Evolutionary conservation across 2,113 vertebrate species (phyloP).

Genomic region (Sterna hirundo): DNA sequence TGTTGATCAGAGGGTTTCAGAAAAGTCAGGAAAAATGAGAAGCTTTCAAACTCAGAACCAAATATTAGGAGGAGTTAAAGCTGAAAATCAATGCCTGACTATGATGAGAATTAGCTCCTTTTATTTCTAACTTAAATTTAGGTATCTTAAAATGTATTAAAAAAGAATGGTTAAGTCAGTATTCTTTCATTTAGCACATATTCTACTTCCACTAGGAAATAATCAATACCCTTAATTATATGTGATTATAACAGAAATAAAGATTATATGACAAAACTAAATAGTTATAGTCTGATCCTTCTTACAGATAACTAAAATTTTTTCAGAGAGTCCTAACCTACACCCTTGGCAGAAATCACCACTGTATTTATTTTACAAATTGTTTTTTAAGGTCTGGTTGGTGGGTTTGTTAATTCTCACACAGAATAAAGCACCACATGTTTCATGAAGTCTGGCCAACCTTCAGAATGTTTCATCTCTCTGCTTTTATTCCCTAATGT

Average conservation of each 20-base stretch:
- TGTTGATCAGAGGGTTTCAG: background rate
- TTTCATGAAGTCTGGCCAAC: background rate
- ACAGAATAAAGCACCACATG: background rate
- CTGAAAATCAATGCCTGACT: background rate
- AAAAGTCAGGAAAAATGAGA: background rate
- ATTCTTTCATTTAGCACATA: background rate
- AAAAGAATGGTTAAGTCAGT: background rate
- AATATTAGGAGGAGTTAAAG: background rate
- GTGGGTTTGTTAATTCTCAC: background rate
- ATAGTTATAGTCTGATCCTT: background rate
- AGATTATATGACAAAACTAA: background rate
- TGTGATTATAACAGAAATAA: background rate
- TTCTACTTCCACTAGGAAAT: background rate
- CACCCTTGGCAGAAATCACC: background rate
- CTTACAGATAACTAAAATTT: background rate
- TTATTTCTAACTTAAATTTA: background rate
- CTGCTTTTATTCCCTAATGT: conserved; percentile 6
- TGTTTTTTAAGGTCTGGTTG: background rate
- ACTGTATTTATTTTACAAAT: background rate
- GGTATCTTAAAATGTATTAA: background rate
- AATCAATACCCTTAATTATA: background rate
- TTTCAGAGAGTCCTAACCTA: background rate
- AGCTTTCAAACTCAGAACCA: background rate
- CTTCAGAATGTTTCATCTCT: background rate
- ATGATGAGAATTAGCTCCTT: background rate